phyloP scores from a whole-genome alignment of 2,888 invertebrate genomes.

The Tricholauxania praeusta region DNA sequence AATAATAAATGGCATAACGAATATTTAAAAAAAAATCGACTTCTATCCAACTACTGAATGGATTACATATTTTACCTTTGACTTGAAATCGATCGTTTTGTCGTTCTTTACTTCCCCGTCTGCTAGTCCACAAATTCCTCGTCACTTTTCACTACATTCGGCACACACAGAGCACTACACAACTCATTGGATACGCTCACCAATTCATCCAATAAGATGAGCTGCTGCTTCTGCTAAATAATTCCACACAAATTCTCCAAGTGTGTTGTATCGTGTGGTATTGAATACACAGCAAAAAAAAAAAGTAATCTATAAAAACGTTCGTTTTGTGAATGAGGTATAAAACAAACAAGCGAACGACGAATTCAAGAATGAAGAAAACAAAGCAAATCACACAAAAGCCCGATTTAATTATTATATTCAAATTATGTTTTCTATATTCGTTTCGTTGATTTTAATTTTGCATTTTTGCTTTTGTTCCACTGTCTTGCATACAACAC shows the following conservation, averaged over 20 bases:
- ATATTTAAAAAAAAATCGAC: no score
- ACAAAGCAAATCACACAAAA: conserved; percentile 25
- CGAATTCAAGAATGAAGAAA: background rate
- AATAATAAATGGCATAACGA: no score
- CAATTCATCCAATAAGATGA: conserved; percentile 34
- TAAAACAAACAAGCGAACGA: conserved; percentile 18
- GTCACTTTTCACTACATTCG: conserved; percentile 28
- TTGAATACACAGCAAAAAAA: conserved; percentile 25
- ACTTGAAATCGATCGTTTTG: conserved; percentile 20
- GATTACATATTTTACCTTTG: background rate
- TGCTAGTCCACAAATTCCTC: conserved; percentile 12
- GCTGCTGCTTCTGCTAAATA: conserved; percentile 16
- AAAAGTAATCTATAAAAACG: conserved; percentile 10
- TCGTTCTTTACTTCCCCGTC: background rate
- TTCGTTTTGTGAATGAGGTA: conserved; percentile 3
- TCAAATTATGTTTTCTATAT: background rate
- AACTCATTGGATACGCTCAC: conserved; percentile 33
- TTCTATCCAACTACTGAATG: no score
- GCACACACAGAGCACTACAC: conserved; percentile 43
- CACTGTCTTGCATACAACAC: conserved; percentile 23
- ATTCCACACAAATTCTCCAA: conserved; percentile 17
- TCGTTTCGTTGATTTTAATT: conserved; percentile 10
- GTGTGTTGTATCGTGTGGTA: background rate
- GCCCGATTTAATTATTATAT: conserved; percentile 16
- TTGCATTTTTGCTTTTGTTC: conserved; percentile 29